Evolutionary conservation across 1,140 invertebrate species (phyloP).

Genomic region (Lerema accius): DNA sequence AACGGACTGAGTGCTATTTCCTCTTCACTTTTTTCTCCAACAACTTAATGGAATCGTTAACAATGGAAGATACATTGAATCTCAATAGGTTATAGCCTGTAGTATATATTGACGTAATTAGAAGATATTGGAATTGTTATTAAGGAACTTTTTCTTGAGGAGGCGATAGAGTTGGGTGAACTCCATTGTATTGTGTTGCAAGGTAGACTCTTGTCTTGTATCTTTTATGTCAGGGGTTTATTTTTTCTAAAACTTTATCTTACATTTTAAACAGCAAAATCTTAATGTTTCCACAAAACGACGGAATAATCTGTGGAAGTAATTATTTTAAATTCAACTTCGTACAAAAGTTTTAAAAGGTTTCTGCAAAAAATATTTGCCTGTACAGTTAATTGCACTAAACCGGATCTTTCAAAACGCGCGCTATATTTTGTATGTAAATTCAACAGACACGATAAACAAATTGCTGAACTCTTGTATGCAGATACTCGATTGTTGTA

Average conservation of each 20-base stretch:
- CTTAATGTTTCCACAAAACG: too few species aligned
- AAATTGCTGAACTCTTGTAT: conserved; percentile 35
- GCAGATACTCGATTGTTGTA: conserved; percentile 33
- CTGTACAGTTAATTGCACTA: conserved; percentile 5
- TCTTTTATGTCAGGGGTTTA: too few species aligned
- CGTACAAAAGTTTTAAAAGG: background rate
- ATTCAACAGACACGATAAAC: conserved; percentile 32
- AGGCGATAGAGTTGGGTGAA: too few species aligned
- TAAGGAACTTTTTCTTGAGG: too few species aligned
- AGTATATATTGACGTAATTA: too few species aligned
- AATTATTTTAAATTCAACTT: background rate
- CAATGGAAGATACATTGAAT: conserved; percentile 15
- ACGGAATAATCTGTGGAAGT: too few species aligned
- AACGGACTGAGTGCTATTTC: conserved; percentile 72
- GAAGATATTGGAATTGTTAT: too few species aligned
- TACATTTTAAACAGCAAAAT: too few species aligned
- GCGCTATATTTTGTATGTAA: conserved; percentile 33
- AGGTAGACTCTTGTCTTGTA: too few species aligned
- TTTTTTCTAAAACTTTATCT: too few species aligned
- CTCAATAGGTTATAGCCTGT: too few species aligned
- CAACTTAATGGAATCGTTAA: conserved; percentile 70
- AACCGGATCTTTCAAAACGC: conserved; percentile 28
- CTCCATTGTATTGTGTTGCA: too few species aligned
- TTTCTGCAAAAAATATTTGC: conserved; percentile 3
- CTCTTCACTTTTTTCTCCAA: conserved; percentile 66